Percentiles rank a stretch among this genome's conserved stretches.
Conservation (phyloP, 2,113 vertebrate genomes). For the Laticauda colubrina region DNA sequence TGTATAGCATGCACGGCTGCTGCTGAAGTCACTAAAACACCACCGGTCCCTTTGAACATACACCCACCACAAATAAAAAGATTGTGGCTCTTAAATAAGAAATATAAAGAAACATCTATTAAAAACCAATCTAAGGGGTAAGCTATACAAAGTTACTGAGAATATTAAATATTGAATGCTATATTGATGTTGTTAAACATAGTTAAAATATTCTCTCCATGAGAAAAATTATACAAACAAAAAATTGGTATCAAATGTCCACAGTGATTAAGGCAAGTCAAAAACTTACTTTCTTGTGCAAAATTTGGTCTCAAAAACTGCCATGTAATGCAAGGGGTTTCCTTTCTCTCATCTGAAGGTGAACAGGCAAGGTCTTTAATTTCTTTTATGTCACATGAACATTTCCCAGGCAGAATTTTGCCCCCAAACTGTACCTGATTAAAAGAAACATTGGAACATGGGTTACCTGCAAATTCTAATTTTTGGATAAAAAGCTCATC, state of each 20-base stretch:
- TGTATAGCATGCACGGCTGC: neutral
- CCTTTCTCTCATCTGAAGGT: constrained; percentile 31
- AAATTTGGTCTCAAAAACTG: constrained; percentile 39
- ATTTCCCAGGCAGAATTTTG: constrained; percentile 34
- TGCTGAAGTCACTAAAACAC: neutral
- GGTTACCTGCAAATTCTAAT: neutral
- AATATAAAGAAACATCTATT: neutral
- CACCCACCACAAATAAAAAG: neutral
- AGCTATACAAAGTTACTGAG: neutral
- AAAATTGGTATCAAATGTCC: neutral
- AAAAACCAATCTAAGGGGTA: constrained; percentile 1
- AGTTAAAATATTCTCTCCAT: neutral
- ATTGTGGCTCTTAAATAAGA: constrained; percentile 3
- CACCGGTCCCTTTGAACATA: neutral
- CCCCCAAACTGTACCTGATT: constrained; percentile 31
- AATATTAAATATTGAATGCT: neutral
- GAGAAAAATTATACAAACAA: neutral
- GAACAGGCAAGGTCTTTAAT: constrained; percentile 1
- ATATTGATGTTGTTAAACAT: neutral
- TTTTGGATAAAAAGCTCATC: neutral
- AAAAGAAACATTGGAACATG: constrained; percentile 48
- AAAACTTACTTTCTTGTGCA: constrained; percentile 53
- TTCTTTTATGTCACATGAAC: constrained; percentile 49
- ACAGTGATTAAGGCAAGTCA: neutral
- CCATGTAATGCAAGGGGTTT: constrained; percentile 45